A percentile compares a stretch with the other conserved stretches of the same genome.
These are phyloP conservation scores for Capreolus pygargus DNA, from an alignment of 2,113 vertebrate genomes.

Conservation along the genomic window DNA sequence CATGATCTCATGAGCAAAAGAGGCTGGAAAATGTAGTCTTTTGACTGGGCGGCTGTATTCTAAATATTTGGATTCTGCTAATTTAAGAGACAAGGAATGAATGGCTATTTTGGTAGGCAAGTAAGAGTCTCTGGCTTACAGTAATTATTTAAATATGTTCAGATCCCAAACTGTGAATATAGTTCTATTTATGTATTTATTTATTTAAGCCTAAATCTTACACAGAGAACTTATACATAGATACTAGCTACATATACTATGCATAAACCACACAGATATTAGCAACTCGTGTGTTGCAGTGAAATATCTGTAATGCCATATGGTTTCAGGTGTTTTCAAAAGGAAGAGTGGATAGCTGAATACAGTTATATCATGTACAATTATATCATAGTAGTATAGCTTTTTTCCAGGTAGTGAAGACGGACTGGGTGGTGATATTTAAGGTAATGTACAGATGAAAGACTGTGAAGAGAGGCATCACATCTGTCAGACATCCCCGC, in stretches of 20 bases:
- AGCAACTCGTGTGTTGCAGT: not conserved
- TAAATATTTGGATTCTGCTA: not conserved
- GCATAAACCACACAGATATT: slow-evolving; percentile 8
- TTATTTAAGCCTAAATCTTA: slow-evolving; percentile 31
- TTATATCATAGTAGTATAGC: not conserved
- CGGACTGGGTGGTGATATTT: not conserved
- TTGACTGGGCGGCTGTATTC: not conserved
- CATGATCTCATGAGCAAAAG: not conserved
- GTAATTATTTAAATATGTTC: not conserved
- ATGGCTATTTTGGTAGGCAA: not conserved
- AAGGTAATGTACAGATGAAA: slow-evolving; percentile 12
- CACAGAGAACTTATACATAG: slow-evolving; percentile 28
- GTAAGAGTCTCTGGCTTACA: not conserved
- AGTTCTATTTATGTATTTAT: not conserved
- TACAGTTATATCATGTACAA: not conserved
- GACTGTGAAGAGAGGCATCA: not conserved
- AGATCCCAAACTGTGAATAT: not conserved
- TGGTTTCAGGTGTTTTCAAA: slow-evolving; percentile 28
- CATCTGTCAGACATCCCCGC: not conserved
- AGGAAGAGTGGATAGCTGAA: not conserved
- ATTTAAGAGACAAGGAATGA: slow-evolving; percentile 2
- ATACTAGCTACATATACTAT: slow-evolving; percentile 13
- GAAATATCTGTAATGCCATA: not conserved
- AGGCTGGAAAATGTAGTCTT: not conserved
- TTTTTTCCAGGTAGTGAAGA: not conserved